Percentiles rank a stretch among this genome's conserved stretches.
phyloP scores from a whole-genome alignment of 2,797 vertebrate genomes.

The Sciurus vulgaris region DNA sequence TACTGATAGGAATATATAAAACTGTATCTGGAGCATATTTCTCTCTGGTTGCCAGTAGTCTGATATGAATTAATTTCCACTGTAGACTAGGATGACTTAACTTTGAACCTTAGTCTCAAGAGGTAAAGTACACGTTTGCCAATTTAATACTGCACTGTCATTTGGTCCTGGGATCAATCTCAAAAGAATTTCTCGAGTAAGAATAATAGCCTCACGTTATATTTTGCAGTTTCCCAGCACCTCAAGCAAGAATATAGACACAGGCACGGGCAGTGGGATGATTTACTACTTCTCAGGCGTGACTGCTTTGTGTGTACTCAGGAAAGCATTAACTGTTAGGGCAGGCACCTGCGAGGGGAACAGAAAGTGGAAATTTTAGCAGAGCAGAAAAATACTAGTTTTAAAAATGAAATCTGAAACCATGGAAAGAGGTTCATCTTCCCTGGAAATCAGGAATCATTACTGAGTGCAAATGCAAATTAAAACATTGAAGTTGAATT shows the following conservation, averaged over 20 bases:
- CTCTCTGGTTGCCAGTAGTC: neutral
- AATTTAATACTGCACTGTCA: neutral
- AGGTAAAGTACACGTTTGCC: neutral
- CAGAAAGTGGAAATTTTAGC: conserved; percentile 22
- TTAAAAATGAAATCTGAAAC: conserved; percentile 59
- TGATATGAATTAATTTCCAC: neutral
- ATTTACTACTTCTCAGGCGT: conserved; percentile 25
- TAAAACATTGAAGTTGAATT: neutral
- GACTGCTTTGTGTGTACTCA: neutral
- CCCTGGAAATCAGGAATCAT: neutral
- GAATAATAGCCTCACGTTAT: neutral
- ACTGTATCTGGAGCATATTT: neutral
- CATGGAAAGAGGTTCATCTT: neutral
- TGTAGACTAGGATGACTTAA: neutral
- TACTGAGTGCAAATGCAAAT: neutral
- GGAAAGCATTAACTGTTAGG: neutral
- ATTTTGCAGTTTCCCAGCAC: conserved; percentile 13
- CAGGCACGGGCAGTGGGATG: neutral
- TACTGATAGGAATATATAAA: neutral
- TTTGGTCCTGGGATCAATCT: neutral
- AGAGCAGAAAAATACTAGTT: conserved; percentile 30
- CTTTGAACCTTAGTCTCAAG: neutral
- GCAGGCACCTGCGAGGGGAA: conserved; percentile 15
- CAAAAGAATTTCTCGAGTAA: neutral
- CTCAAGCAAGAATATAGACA: neutral